Evolutionary conservation across 2,888 invertebrate species (phyloP), one percentile per base, ranked within the genome.

Genomic region (Hyposoter didymator): DNA sequence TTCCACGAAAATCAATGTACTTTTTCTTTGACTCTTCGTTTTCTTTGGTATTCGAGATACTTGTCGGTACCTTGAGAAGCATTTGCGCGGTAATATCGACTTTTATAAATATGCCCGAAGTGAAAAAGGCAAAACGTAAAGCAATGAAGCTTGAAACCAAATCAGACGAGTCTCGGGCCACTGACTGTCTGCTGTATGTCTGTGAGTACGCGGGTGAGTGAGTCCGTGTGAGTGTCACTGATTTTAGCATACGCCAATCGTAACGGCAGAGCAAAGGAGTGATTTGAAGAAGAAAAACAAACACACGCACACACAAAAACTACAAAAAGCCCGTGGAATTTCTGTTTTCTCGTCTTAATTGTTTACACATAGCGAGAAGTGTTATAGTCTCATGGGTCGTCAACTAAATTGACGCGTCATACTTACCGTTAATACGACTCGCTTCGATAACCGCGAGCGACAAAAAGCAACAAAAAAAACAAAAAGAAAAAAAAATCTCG

Each of bases 201-300:
- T 59, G 55, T 59, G 59, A 14, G 28, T 52, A 19, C 52, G 49
- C 49, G 49, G n/a, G n/a, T 49, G 49, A n/a, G 72, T 76, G 84
- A 81, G 84, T 86, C 82, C 74, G 87, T 85, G 85, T 78, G 84
- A 87, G 85, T 83, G 84, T 90, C 90, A 91, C 87, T 90, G 92
- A 92, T 91, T 91, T 91, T 91, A 92, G 89, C 88, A 90, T 91
- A 92, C 87, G 92, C 92, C 92, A 92, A 91, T 91, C 86, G 86
- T 88, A 89, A 84, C 87, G 80, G 87, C 84, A 87, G 66, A 87
- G 84, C 82, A 79, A 75, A 35, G 81, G 70, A 73, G 78, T 69
- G 47, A 47, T 43, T 43, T 45, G 55, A 12, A 73, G 43, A 79
- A n/a, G 7, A 45, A 39, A 45, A 52, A 75, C 52, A 39, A 35